Conservation (phyloP, 2,797 vertebrate species). For the Syndactyla subalaris region DNA sequence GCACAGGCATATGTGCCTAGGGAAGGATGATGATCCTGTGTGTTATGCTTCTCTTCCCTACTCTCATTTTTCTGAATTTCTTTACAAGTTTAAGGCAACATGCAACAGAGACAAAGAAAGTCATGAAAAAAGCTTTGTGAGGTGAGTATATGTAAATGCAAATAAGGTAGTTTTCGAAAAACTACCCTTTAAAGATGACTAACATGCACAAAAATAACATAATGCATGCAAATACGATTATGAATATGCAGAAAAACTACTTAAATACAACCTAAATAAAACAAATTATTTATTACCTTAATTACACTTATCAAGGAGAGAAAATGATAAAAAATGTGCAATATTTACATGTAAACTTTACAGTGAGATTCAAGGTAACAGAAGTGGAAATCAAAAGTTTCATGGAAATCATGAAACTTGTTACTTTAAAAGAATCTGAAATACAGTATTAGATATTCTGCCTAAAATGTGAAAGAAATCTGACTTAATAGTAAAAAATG, state of each 20-base stretch:
- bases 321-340: neutral
- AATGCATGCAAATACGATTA: neutral
- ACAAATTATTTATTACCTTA: neutral
- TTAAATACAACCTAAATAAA: neutral
- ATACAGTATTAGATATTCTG: neutral
- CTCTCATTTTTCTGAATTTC: neutral
- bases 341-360: neutral
- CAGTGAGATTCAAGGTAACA: neutral
- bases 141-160: neutral
- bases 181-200: neutral
- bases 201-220: neutral
- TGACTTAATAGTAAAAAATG: neutral
- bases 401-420: neutral
- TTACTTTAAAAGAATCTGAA: neutral
- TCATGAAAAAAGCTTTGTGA: neutral
- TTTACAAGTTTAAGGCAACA: neutral
- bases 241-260: neutral
- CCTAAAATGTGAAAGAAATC: neutral
- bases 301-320: neutral
- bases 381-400: neutral
- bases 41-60: neutral
- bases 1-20: rapidly evolving
- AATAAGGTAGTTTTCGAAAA: neutral
- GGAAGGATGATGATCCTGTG: neutral
- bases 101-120: neutral